Base-by-base conservation (phyloP, 2,888 invertebrate genomes). In the Mesoligia furuncula region DNA sequence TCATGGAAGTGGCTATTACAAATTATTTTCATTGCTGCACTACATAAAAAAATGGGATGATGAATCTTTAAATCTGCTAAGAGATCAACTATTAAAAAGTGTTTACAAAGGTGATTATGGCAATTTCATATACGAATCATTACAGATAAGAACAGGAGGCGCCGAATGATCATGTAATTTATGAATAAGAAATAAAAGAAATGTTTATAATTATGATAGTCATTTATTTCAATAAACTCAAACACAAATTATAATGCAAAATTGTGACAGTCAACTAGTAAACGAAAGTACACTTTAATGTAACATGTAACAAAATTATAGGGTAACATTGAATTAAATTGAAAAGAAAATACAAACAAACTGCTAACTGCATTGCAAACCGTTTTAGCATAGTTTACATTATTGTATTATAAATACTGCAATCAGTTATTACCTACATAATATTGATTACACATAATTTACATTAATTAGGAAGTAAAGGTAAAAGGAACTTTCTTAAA, bases 21-120 rank as follows among this genome's bases (percentile, higher is more conserved):
- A 97, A 85, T 93, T 97, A 20, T 95, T 97, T 81, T 97, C 97
- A 78, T 88, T 97, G 59, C 92, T 97, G 66, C 97, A 96, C 87
- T 97, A 97, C 95, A 94, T 97, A 36, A 94, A 92, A 87, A 85
- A 86, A 51, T 97, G 96, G 96, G 95, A 96, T 86, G 89, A 84
- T 24, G 92, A 93, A n/a, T 94, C 95, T 17, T 90, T 97, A 68
- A 94, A 96, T 90, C 85, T 95, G 79, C 89, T 97, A 78, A 95
- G 96, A 86, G 92, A 92, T 6, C 97, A 97, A 83, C 85, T 97
- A 59, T 82, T 94, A 31, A 87, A 94, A 67, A 91, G 92, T 89
- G 89, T 85, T 8, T 96, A 96, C 76, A 92, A 91, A 81, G 88
- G 86, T 80, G 94, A 96, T 86, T 91, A 94, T 91, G 93, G 93